phyloP scores from a whole-genome alignment of 2,113 vertebrate genomes.

The Saguinus imperator region DNA sequence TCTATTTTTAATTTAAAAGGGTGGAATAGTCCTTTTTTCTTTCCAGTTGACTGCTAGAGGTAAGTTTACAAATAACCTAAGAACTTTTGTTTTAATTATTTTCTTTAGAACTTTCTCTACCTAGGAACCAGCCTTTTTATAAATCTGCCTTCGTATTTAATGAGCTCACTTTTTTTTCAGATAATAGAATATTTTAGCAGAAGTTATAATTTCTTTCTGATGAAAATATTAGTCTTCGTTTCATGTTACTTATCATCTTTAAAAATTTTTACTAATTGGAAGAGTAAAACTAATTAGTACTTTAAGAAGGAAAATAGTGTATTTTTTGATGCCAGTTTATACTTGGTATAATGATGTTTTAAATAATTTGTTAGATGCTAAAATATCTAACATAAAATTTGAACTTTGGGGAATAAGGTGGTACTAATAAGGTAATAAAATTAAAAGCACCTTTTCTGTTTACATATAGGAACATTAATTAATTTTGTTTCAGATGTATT shows the following conservation, averaged over 20 bases:
- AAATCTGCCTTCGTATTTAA: slow-evolving; percentile 19
- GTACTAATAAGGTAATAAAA: background rate
- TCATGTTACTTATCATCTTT: background rate
- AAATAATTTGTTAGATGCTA: slow-evolving; percentile 23
- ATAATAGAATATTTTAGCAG: slow-evolving; percentile 19
- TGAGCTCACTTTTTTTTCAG: slow-evolving; percentile 15
- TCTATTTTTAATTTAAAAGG: slow-evolving; percentile 39
- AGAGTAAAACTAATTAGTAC: slow-evolving; percentile 32
- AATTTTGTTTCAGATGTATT: slow-evolving; percentile 25
- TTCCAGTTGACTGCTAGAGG: background rate
- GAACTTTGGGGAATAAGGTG: background rate
- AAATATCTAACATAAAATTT: slow-evolving; percentile 33
- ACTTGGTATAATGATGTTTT: slow-evolving; percentile 37
- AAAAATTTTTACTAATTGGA: slow-evolving; percentile 27
- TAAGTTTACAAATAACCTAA: slow-evolving; percentile 11
- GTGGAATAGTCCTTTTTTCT: background rate
- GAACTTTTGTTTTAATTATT: slow-evolving; percentile 21
- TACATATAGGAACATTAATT: background rate
- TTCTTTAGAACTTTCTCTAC: slow-evolving; percentile 14
- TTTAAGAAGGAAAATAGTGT: slow-evolving; percentile 25
- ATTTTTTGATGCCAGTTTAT: slow-evolving; percentile 22
- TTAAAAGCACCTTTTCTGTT: background rate
- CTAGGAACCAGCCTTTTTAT: slow-evolving; percentile 1
- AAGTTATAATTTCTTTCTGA: slow-evolving; percentile 10
- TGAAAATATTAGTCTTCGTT: slow-evolving; percentile 18